A percentile compares a stretch with the other conserved stretches of the same genome.
Evolutionary conservation across 2,797 vertebrate species (phyloP).

Genomic region (Dryobates pubescens): DNA sequence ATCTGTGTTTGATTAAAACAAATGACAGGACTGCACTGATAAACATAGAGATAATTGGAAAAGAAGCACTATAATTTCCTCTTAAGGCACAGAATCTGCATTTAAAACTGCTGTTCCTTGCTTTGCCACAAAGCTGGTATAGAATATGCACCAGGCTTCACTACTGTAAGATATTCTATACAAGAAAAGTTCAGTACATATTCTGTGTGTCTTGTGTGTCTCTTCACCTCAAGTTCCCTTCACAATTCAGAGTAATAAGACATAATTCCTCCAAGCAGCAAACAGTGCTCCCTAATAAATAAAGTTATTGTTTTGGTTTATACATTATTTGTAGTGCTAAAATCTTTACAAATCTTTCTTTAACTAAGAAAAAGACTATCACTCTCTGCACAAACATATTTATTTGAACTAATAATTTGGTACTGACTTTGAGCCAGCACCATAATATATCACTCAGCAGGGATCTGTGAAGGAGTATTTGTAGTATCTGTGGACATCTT

Average conservation of each 20-base stretch:
- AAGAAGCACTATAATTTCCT: background rate
- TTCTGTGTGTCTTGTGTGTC: background rate
- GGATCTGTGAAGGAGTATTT: conserved; percentile 72
- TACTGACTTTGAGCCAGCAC: conserved; percentile 77
- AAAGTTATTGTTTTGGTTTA: conserved; percentile 65
- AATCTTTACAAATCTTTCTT: conserved; percentile 71
- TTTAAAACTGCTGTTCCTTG: background rate
- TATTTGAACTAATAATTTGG: conserved; percentile 75
- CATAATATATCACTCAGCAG: conserved; percentile 64
- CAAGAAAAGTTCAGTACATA: background rate
- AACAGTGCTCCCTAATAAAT: conserved; percentile 33
- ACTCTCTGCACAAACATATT: conserved; percentile 72
- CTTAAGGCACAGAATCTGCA: background rate
- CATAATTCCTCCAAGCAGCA: conserved; percentile 24
- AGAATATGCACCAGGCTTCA: background rate
- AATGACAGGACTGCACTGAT: background rate
- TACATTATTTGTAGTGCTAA: conserved; percentile 66
- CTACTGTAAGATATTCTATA: background rate
- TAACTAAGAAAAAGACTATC: conserved; percentile 57
- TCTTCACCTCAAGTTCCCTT: background rate
- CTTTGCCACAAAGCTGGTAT: background rate
- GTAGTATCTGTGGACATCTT: conserved; percentile 73
- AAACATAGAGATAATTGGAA: background rate
- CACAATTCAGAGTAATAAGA: conserved; percentile 1
- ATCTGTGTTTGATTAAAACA: background rate